Percentiles rank a stretch among this genome's conserved stretches.
Conservation (phyloP, 1,140 invertebrate species). For the Drosophila arawakana region DNA sequence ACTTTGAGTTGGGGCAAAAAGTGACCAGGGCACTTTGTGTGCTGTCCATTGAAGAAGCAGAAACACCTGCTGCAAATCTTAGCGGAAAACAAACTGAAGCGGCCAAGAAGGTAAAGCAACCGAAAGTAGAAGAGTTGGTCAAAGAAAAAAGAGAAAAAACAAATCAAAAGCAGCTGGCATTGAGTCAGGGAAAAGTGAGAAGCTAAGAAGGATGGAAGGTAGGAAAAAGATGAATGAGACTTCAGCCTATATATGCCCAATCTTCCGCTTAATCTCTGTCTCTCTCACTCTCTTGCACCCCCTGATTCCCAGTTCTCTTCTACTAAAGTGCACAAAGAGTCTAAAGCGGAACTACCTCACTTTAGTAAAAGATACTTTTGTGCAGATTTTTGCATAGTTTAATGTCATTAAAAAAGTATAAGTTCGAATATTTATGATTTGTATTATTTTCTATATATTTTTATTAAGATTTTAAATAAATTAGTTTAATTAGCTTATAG, state of each 20-base stretch:
- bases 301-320: not conserved
- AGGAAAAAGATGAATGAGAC: not conserved
- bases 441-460: too few species aligned
- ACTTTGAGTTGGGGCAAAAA: slow-evolving; percentile 34
- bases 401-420: too few species aligned
- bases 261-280: not conserved
- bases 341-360: not conserved
- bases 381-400: too few species aligned
- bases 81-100: slow-evolving; percentile 7
- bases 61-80: slow-evolving; percentile 50
- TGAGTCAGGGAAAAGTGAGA: not conserved
- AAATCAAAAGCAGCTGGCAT: not conserved
- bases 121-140: not conserved
- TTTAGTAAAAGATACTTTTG: too few species aligned
- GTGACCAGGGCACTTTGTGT: slow-evolving; percentile 23
- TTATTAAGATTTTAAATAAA: not conserved
- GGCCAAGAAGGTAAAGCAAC: slow-evolving; percentile 17
- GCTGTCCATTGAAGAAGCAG: slow-evolving; percentile 16
- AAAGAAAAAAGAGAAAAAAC: not conserved
- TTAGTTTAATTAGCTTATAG: too few species aligned
- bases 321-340: slow-evolving; percentile 2
- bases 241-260: not conserved
- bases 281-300: not conserved
- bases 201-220: too few species aligned
- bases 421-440: too few species aligned